Percentiles rank a stretch among this genome's conserved stretches.
phyloP scores from a whole-genome alignment of 2,888 invertebrate species.

The Hesperia comma region DNA sequence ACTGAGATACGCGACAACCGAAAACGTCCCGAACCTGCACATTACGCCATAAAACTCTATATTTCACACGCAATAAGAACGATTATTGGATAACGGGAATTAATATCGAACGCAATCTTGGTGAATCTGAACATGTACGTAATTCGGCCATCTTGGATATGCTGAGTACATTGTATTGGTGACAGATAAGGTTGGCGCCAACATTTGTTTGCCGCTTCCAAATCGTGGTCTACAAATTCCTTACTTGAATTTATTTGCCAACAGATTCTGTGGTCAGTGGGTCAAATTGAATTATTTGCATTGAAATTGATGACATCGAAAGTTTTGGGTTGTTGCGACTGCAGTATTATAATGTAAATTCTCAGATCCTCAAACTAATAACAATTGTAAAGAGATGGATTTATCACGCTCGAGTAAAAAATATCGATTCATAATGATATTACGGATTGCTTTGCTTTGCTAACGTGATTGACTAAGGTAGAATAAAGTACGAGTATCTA shows the following conservation, averaged over 20 bases:
- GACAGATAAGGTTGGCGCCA: constrained; percentile 31
- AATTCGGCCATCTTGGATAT: constrained; percentile 26
- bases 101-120: constrained; percentile 2
- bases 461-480: no score
- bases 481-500: no score
- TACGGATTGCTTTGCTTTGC: no score
- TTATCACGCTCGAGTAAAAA: no score
- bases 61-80: constrained; percentile 10
- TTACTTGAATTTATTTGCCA: constrained; percentile 9
- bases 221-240: constrained; percentile 23
- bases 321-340: not conserved
- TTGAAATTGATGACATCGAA: not conserved
- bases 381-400: no score
- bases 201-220: constrained; percentile 12
- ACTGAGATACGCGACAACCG: constrained; percentile 61
- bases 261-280: constrained; percentile 36
- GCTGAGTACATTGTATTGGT: constrained; percentile 12
- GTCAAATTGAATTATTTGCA: not conserved
- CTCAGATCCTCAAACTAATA: constrained; percentile 19
- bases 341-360: no score
- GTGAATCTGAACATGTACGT: constrained; percentile 6
- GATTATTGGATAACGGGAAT: constrained; percentile 12
- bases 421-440: no score
- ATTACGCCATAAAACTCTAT: constrained; percentile 3
- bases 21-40: not conserved